A percentile compares a stretch with the other conserved stretches of the same genome.
Conservation (phyloP, 2,797 vertebrate genomes). For the Pangasius mekongensis region DNA sequence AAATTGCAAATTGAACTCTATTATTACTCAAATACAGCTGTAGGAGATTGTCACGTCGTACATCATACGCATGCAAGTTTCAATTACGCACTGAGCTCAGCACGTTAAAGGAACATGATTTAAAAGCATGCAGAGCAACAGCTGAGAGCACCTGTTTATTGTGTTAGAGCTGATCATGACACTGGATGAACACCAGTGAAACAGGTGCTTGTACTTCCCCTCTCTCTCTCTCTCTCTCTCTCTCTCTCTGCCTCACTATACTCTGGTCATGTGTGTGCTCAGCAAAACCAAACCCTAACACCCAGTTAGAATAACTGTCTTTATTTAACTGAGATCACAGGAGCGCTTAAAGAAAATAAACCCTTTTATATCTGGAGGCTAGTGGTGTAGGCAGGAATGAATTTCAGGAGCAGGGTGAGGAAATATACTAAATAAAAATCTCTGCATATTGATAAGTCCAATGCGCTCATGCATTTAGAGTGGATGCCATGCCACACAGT, state of each 20-base stretch:
- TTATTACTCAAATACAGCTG: not conserved
- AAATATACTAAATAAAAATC: not conserved
- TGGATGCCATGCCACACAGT: too few species aligned
- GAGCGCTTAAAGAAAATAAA: not conserved
- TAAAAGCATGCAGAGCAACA: not conserved
- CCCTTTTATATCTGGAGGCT: not conserved
- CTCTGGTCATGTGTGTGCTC: not conserved
- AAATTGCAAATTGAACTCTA: not conserved
- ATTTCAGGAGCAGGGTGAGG: not conserved
- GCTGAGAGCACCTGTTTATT: slow-evolving; percentile 69
- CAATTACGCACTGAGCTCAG: slow-evolving; percentile 37
- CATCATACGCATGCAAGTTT: not conserved
- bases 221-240: slow-evolving; percentile 20
- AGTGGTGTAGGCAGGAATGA: not conserved
- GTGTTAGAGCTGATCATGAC: slow-evolving; percentile 58
- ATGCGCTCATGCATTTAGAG: not conserved
- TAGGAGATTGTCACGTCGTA: not conserved
- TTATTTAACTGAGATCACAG: not conserved
- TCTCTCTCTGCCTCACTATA: slow-evolving; percentile 26
- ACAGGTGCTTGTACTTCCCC: slow-evolving; percentile 65
- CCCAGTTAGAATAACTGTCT: not conserved
- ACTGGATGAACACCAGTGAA: slow-evolving; percentile 35
- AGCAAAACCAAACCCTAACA: not conserved
- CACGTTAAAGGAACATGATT: not conserved
- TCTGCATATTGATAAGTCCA: not conserved